Evolutionary conservation across 2,888 invertebrate genomes (phyloP).

Genomic region (Eurytoma adleriae): DNA sequence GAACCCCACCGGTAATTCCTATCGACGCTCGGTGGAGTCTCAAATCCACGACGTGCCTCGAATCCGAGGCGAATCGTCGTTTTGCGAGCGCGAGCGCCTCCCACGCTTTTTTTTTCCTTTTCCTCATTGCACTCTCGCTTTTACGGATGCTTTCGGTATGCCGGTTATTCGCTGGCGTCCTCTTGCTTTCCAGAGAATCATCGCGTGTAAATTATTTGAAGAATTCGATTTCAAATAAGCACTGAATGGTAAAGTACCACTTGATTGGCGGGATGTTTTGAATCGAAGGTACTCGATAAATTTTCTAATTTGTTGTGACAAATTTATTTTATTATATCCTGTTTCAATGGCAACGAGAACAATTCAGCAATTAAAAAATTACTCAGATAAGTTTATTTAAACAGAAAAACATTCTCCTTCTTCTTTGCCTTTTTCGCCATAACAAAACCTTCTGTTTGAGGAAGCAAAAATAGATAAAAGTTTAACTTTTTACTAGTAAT

Average conservation of each 20-base stretch:
- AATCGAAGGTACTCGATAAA: neutral
- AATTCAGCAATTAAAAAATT: too few relatives aligned
- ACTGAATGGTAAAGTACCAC: conserved; percentile 28
- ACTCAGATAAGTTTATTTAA: too few relatives aligned
- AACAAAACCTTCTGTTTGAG: too few relatives aligned
- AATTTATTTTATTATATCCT: too few relatives aligned
- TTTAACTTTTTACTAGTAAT: too few relatives aligned
- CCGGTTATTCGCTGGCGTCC: conserved; percentile 12
- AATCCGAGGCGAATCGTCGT: conserved; percentile 70
- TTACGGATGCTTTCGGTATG: conserved; percentile 16
- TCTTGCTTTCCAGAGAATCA: conserved; percentile 6
- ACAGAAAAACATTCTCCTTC: too few relatives aligned
- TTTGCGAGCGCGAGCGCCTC: conserved; percentile 61
- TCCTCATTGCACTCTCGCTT: neutral
- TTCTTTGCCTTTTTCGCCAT: too few relatives aligned
- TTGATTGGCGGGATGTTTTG: conserved; percentile 52
- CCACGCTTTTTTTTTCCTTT: neutral
- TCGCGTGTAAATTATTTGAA: conserved; percentile 45
- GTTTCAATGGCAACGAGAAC: too few relatives aligned
- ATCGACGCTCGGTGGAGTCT: conserved; percentile 58
- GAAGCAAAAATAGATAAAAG: too few relatives aligned
- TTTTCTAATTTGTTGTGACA: neutral
- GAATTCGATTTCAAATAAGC: conserved; percentile 27
- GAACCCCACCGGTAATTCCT: conserved; percentile 69
- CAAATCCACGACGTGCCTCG: conserved; percentile 53